Conservation (phyloP, 2,113 vertebrate genomes). For the Myiopsitta monachus region DNA sequence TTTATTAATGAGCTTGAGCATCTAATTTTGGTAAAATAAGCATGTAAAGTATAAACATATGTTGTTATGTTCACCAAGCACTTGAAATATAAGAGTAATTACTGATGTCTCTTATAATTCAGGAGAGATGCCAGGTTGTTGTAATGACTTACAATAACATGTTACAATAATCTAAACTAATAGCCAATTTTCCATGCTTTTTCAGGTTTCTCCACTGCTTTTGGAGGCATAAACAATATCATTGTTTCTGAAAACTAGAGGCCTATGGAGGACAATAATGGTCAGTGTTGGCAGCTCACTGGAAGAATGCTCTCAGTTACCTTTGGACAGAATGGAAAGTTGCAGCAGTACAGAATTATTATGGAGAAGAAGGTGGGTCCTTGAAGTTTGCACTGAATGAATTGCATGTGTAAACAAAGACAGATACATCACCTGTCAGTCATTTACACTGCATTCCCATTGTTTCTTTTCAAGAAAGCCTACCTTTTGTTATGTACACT, state of each 20-base stretch:
- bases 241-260: neutral
- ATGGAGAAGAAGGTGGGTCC: neutral
- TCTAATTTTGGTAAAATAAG: conserved; percentile 39
- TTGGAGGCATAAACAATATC: neutral
- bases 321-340: neutral
- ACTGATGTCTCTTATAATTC: neutral
- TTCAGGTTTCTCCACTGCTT: neutral
- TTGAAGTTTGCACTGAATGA: neutral
- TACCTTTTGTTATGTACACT: neutral
- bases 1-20: conserved; percentile 44
- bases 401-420: neutral
- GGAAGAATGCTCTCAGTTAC: neutral
- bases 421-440: neutral
- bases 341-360: neutral
- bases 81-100: conserved; percentile 13
- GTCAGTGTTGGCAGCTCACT: neutral
- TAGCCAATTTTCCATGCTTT: neutral
- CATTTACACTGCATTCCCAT: neutral
- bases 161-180: neutral
- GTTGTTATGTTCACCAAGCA: neutral
- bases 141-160: neutral
- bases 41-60: conserved; percentile 11
- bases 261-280: neutral
- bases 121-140: neutral
- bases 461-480: neutral